Conservation (phyloP, 2,113 vertebrate species). For the Nansenia antarctica region DNA sequence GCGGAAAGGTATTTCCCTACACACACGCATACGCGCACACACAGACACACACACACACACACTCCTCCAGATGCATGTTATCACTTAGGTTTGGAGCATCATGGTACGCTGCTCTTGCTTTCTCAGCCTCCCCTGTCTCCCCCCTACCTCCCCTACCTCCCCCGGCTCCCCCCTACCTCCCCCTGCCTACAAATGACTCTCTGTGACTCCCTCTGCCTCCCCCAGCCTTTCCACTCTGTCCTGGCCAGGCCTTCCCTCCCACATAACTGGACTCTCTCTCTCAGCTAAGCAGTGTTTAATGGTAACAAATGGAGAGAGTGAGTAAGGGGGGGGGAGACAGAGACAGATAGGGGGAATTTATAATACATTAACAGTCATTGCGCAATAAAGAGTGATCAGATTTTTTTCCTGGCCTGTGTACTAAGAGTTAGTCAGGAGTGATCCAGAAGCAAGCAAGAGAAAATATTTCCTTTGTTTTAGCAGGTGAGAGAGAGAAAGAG, state of each 20-base stretch:
- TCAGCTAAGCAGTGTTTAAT: slow-evolving; percentile 27
- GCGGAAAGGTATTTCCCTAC: slow-evolving; percentile 6
- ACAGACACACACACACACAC: slow-evolving; percentile 10
- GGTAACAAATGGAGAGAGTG: slow-evolving; percentile 4
- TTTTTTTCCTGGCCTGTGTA: no score
- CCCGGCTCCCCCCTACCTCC: neutral
- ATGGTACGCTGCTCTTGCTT: slow-evolving; percentile 27
- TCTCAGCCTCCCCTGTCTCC: slow-evolving; percentile 10
- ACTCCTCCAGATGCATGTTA: slow-evolving; percentile 56
- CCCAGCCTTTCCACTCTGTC: neutral
- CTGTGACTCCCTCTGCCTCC: neutral
- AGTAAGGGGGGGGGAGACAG: neutral
- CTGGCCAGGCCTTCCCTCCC: neutral
- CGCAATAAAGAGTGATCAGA: no score
- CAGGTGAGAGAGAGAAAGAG: neutral
- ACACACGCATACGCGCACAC: slow-evolving; percentile 1
- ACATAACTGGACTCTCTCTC: neutral
- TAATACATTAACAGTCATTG: neutral
- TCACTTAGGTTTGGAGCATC: slow-evolving; percentile 53
- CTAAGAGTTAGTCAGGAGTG: no score
- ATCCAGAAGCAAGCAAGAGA: no score
- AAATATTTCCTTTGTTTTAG: no score
- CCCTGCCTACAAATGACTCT: neutral
- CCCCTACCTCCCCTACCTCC: neutral
- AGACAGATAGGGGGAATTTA: neutral